Percentiles rank a stretch among this genome's conserved stretches.
Evolutionary conservation across 2,888 invertebrate species (phyloP).

Genomic region (Aromia moschata): DNA sequence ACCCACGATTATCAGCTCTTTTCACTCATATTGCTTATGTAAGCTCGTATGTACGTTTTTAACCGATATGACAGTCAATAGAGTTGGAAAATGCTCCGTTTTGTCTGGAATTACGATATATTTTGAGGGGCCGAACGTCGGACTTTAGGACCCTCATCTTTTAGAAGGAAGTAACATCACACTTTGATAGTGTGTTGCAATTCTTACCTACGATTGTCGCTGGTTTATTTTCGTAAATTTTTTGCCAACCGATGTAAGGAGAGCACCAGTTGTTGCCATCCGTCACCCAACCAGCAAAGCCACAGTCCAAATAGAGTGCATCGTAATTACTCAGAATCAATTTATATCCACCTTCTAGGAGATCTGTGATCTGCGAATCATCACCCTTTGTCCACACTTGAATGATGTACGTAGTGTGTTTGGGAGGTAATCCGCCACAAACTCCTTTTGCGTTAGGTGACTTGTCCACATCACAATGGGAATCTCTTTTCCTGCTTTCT

Average conservation of each 20-base stretch:
- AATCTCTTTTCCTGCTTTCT: conserved; percentile 65
- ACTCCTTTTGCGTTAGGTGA: conserved; percentile 73
- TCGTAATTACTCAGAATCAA: conserved; percentile 89
- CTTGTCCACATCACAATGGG: conserved; percentile 85
- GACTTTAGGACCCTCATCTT: no score
- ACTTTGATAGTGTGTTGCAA: no score
- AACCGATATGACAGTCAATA: no score
- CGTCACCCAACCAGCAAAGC: conserved; percentile 84
- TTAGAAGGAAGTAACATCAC: no score
- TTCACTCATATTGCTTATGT: no score
- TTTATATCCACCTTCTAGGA: conserved; percentile 77
- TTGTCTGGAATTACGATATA: no score
- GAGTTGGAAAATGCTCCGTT: no score
- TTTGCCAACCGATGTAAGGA: conserved; percentile 91
- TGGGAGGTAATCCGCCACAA: conserved; percentile 73
- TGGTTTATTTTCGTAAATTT: conserved; percentile 82
- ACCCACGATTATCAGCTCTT: no score
- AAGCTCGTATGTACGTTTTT: no score
- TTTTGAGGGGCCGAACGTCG: no score
- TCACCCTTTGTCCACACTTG: conserved; percentile 81
- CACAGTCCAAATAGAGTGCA: conserved; percentile 86
- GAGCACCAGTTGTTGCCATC: conserved; percentile 90
- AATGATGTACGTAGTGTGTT: conserved; percentile 81
- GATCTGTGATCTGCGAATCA: conserved; percentile 72
- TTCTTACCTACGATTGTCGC: conserved; percentile 66